Evolutionary conservation across 2,888 invertebrate species (phyloP).

Genomic region (Sarcophaga carnaria): DNA sequence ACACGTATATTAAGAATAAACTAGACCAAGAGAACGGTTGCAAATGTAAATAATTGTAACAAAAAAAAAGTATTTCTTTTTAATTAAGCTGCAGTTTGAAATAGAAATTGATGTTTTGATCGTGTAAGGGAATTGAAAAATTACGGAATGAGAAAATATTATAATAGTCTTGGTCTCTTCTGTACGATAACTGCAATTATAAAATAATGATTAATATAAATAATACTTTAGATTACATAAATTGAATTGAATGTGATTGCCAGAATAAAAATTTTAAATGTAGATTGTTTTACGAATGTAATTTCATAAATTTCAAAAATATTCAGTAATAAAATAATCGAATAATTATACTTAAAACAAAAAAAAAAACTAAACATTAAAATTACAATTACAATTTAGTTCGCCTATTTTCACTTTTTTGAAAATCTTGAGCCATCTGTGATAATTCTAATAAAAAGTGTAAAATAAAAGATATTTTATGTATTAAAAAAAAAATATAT

Average conservation of each 20-base stretch:
- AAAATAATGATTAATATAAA: slow-evolving; percentile 12
- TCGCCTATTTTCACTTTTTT: slow-evolving; percentile 64
- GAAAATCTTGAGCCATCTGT: slow-evolving; percentile 69
- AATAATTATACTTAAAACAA: slow-evolving; percentile 12
- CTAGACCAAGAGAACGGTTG: background rate
- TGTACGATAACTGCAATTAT: background rate
- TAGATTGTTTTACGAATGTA: slow-evolving; percentile 4
- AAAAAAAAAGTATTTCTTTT: background rate
- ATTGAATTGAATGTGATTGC: slow-evolving; percentile 68
- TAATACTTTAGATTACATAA: slow-evolving; percentile 62
- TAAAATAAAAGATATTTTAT: slow-evolving; percentile 42
- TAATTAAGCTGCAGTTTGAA: background rate
- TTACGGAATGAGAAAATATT: background rate
- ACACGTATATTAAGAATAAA: background rate
- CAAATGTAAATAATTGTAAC: background rate
- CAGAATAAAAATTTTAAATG: slow-evolving; percentile 47
- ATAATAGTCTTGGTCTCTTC: background rate
- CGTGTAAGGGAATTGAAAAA: background rate
- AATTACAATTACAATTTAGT: slow-evolving; percentile 54
- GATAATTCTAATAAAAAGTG: slow-evolving; percentile 60
- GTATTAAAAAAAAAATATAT: background rate
- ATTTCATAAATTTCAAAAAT: slow-evolving; percentile 29
- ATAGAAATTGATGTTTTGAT: background rate
- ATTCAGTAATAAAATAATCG: slow-evolving; percentile 13
- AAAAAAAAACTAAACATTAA: slow-evolving; percentile 25